Percentiles rank a stretch among this genome's conserved stretches.
Conservation (phyloP, 2,888 invertebrate species). For the Phalera bucephala region DNA sequence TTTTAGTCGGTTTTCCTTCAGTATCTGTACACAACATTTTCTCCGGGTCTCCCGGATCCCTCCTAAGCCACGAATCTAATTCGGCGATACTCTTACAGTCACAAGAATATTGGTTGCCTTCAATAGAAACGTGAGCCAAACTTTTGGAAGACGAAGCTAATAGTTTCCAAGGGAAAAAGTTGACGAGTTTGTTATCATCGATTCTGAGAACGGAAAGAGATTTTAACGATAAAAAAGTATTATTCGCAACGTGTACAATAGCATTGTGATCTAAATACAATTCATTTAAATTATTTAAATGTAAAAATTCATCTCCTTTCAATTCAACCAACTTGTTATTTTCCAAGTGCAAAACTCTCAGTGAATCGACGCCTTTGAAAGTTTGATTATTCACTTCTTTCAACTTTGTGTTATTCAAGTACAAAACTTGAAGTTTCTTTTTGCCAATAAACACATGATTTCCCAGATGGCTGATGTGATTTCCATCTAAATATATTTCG, state of each 20-base stretch:
- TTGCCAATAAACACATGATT: conserved; percentile 94
- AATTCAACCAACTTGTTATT: conserved; percentile 89
- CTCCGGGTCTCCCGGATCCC: conserved; percentile 86
- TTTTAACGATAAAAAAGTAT: conserved; percentile 89
- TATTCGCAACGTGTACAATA: conserved; percentile 88
- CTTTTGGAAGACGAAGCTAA: conserved; percentile 84
- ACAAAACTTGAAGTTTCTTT: conserved; percentile 90
- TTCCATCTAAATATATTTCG: conserved; percentile 93
- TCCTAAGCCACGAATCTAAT: conserved; percentile 86
- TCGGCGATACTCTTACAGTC: conserved; percentile 89
- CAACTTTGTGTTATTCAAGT: conserved; percentile 90
- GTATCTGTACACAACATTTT: conserved; percentile 87
- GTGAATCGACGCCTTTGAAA: conserved; percentile 89
- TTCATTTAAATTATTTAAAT: conserved; percentile 88
- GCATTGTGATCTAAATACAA: conserved; percentile 91
- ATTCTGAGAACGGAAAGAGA: conserved; percentile 88
- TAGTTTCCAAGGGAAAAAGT: conserved; percentile 89
- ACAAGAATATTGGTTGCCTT: conserved; percentile 93
- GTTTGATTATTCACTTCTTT: conserved; percentile 90
- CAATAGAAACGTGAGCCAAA: conserved; percentile 86
- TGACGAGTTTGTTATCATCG: conserved; percentile 89
- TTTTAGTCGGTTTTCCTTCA: conserved; percentile 75
- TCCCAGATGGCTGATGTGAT: conserved; percentile 89
- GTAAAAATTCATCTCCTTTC: conserved; percentile 91
- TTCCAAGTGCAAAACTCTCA: conserved; percentile 90